Evolutionary conservation across 2,888 invertebrate genomes (phyloP), one percentile per base, ranked within the genome.

Genomic region (Erebia ligea): DNA sequence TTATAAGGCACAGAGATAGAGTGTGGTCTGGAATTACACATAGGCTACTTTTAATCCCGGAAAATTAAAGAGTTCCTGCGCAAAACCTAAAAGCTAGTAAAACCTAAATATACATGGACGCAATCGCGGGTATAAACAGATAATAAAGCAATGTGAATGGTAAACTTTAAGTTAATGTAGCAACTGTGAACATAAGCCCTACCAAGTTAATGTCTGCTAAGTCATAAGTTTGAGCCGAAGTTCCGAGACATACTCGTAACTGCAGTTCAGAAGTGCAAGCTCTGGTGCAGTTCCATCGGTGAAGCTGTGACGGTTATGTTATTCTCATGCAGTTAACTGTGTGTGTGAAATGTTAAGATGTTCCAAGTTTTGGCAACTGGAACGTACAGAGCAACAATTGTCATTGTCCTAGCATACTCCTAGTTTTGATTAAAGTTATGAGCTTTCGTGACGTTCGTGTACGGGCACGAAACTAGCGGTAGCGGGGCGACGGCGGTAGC

Each of bases 281-380:
- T 61, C 61, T 61, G 13, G 61, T 17, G 42, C 61, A 58, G 57
- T 58, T 58, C 1, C 61, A 61, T 61, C 19, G 61, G 17, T 11
- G 59, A 11, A 42, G 40, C 42, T n/a, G 21, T 57, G 57, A 58
- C n/a, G 57, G 15, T n/a, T 34, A 13, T 25, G 21, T 57, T 57
- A 57, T 15, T 57, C 8, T 34, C 6, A n/a, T 58, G n/a, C 34
- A 58, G 54, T 54, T 54, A 10, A 54, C 10, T 54, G 54, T 54
- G 54, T 54, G 19, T 58, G 57, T 57, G 25, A n/a, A 34, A 34
- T 58, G 57, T 58, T 58, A 34, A 58, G 57, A 34, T n/a, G 21
- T 58, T 34, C 25, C 15, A 34, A 58, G 57, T 34, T 58, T 15
- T 13, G 57, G 57, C 8, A 25, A 15, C 34, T n/a, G n/a, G 25